Base-by-base conservation (phyloP, 2,888 invertebrate genomes). In the Keiferia lycopersicella region DNA sequence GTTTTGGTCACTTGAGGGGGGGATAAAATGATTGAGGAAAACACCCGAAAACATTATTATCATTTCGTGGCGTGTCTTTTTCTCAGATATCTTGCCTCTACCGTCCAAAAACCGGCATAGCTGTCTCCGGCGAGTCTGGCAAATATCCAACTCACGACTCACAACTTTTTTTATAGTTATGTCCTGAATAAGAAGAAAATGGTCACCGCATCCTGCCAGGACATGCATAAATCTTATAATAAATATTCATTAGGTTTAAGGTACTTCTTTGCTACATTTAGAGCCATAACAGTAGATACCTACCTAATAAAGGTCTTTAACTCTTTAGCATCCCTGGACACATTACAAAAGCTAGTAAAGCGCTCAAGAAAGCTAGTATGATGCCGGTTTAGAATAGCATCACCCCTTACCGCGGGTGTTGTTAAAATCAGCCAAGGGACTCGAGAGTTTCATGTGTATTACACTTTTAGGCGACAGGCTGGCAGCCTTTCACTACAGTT, bases 201-300 rank as follows among this genome's bases (percentile, higher is more conserved):
- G 62, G 45, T 56, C 63, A 53, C 62, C 20, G 62, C 34, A 30
- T 51, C 51, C 34, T 14, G 12, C 12, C 14, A 39, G 62, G 16
- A 22, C 16, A 50, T 63, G 39, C 16, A 38, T 45, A 62, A 34
- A 18, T 45, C 58, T 20, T 22, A 62, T 62, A 22, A 73, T 72
- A 72, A 70, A 70, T 68, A 66, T 71, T 71, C 66, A 66, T 65
- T 66, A n/a, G n/a, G n/a, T n/a, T n/a, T n/a, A n/a, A n/a, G n/a
- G n/a, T n/a, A 66, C 68, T 65, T 63, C 73, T 76, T 68, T 34
- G 34, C 34, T 8, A 8, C 7, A 34, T 34, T 34, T 4, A 10
- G 8, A 34, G 34, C 34, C 1, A 8, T 34, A 34, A 26, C n/a
- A n/a, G n/a, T n/a, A n/a, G n/a, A 26, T 26, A 26, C 2, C 2